Conservation (phyloP, 2,888 invertebrate genomes). For the Gnatocerus cornutus region DNA sequence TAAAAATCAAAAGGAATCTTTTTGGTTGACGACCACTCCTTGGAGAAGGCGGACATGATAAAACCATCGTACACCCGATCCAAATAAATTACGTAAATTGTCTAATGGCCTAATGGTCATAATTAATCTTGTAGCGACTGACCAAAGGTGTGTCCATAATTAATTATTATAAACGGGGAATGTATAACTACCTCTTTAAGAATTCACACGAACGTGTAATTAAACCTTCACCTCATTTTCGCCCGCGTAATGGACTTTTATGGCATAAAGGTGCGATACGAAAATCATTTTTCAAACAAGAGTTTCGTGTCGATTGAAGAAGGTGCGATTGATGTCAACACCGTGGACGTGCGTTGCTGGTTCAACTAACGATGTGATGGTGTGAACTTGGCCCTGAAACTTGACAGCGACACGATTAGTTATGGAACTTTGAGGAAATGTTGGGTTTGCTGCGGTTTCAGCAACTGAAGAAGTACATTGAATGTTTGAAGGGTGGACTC, state of each 20-base stretch:
- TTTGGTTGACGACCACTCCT: slow-evolving; percentile 15
- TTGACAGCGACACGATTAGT: slow-evolving; percentile 8
- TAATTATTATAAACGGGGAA: slow-evolving; percentile 32
- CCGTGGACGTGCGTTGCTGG: slow-evolving; percentile 16
- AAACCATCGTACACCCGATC: slow-evolving; percentile 25
- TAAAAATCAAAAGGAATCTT: slow-evolving; percentile 12
- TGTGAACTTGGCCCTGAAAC: slow-evolving; percentile 21
- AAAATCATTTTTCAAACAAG: slow-evolving; percentile 34
- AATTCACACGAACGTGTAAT: slow-evolving; percentile 34
- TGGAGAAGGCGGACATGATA: slow-evolving; percentile 1
- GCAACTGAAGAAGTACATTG: too few relatives aligned
- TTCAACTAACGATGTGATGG: slow-evolving; percentile 14
- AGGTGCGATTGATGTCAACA: slow-evolving; percentile 30
- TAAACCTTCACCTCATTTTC: slow-evolving; percentile 39
- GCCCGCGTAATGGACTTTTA: slow-evolving; percentile 24
- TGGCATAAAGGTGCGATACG: slow-evolving; percentile 19
- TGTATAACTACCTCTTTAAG: slow-evolving; percentile 37
- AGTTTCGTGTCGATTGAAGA: slow-evolving; percentile 14
- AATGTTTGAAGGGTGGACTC: too few relatives aligned
- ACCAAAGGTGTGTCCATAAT: slow-evolving; percentile 34
- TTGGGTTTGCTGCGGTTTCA: neutral
- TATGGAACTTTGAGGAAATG: neutral
- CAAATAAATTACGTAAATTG: slow-evolving; percentile 30
- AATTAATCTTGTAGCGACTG: slow-evolving; percentile 26
- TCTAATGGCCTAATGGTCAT: slow-evolving; percentile 22